These are phyloP conservation scores for Anguilla rostrata DNA, from an alignment of 2,113 vertebrate species.

Conservation along the genomic window DNA sequence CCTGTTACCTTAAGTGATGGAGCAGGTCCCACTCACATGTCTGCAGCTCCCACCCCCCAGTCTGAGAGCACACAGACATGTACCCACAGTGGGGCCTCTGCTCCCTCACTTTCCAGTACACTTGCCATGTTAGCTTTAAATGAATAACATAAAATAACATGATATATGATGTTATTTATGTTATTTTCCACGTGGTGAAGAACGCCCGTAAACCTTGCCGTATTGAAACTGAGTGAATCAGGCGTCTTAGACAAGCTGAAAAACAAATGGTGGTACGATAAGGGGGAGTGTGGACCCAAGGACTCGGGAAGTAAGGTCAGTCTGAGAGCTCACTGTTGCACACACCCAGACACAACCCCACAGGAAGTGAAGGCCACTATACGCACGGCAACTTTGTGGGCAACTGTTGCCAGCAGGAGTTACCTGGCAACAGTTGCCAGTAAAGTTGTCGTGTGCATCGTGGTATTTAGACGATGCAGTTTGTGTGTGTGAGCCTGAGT, in stretches of 20 bases:
- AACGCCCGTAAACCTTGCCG: conserved; percentile 99
- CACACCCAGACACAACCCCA: conserved; percentile 32
- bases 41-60: conserved; percentile 67
- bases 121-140: conserved; percentile 91
- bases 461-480: conserved; percentile 26
- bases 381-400: too few relatives aligned
- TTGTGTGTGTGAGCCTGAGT: conserved; percentile 17
- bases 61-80: conserved; percentile 78
- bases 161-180: conserved; percentile 99
- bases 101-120: conserved; percentile 93
- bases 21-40: conserved; percentile 87
- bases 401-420: too few relatives aligned
- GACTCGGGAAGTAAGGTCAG: conserved; percentile 99
- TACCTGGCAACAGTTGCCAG: neutral
- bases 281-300: conserved; percentile 99
- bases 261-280: conserved; percentile 99
- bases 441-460: too few relatives aligned
- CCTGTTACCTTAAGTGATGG: conserved; percentile 95
- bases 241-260: conserved; percentile 99
- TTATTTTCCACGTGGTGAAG: conserved; percentile 98
- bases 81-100: conserved; percentile 80
- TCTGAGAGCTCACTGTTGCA: conserved; percentile 84
- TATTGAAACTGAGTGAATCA: conserved; percentile 99
- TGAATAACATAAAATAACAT: conserved; percentile 99
- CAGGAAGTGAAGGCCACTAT: neutral